Evolutionary conservation across 2,888 invertebrate genomes (phyloP), one percentile per base, ranked within the genome.

Genomic region (Tetranychus piercei): DNA sequence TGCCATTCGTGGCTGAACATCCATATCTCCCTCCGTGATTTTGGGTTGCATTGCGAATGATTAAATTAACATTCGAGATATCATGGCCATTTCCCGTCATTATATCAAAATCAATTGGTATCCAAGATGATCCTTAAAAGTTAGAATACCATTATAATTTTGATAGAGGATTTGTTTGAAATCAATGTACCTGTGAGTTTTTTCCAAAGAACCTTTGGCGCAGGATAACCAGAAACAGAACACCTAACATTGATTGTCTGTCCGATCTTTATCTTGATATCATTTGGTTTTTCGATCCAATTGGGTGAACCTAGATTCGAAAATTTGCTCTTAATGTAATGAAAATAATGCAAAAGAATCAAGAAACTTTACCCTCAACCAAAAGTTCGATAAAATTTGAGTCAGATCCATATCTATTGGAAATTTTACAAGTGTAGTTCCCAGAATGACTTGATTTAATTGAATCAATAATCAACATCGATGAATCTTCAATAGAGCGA

Each of bases 341-440:
- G 34, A 34, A 34, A 34, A 34, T 34, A 34, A 34, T 34, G 34
- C 2, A 34, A 5, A 34, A 34, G 4, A 1, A 34, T 34, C 34
- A 34, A 34, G 0, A 34, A 55, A 6, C 5, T 15, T 55, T 55
- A 55, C 55, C 55, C 15, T 55, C 55, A 7, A 55, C 55, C 9
- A 55, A 15, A 15, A 55, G 15, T 7, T 55, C 55, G 9, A 15
- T 15, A 55, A 15, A 55, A 15, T 55, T 2, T 55, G 55, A 55
- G 15, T 55, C 55, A 55, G 55, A 55, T 15, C 55, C 55, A 55
- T 55, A 55, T 55, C 55, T 55, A 55, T 55, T 55, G 9, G 55
- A 55, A 15, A 55, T 79, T 6, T 78, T 74, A 67, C 79, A 79
- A 6, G 79, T 79, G 69, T 79, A 79, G 72, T 78, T 78, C 3